Percentiles rank a stretch among this genome's conserved stretches.
phyloP scores from a whole-genome alignment of 2,797 vertebrate species.

The Artibeus lituratus region DNA sequence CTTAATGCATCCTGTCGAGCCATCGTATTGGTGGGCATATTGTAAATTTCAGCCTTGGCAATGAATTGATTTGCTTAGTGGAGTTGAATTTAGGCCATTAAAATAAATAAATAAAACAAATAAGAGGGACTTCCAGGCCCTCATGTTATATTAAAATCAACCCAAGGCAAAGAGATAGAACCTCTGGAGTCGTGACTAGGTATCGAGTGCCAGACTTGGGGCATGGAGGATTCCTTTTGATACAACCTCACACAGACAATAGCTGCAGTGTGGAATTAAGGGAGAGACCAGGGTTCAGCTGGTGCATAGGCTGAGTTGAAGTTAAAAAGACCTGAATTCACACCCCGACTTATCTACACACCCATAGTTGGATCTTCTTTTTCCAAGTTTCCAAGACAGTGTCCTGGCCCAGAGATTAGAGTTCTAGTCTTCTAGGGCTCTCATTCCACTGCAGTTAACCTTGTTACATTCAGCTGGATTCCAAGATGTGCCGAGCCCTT shows the following conservation, averaged over 20 bases:
- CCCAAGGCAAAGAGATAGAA: not conserved
- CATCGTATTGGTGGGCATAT: constrained; percentile 53
- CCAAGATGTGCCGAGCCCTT: not conserved
- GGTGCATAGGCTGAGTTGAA: not conserved
- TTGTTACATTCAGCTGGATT: not conserved
- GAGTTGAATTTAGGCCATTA: constrained; percentile 72
- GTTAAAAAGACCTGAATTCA: not conserved
- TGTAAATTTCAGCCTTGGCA: constrained; percentile 68
- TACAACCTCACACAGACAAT: not conserved
- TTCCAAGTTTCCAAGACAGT: not conserved
- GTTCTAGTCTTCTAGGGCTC: not conserved
- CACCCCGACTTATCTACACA: not conserved
- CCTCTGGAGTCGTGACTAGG: not conserved
- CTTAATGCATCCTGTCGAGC: constrained; percentile 73
- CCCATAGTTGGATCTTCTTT: not conserved
- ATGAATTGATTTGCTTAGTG: constrained; percentile 73
- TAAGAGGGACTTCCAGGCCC: constrained; percentile 29
- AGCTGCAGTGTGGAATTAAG: not conserved
- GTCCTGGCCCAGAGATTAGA: not conserved
- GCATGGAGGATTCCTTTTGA: not conserved
- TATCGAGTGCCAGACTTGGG: not conserved
- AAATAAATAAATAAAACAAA: constrained; percentile 76
- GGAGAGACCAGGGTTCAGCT: accelerated
- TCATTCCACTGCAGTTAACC: not conserved
- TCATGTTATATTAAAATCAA: constrained; percentile 65